Evolutionary conservation across 1,140 invertebrate genomes (phyloP), one percentile per base, ranked within the genome.

Genomic region (Wiebesia pumilae): DNA sequence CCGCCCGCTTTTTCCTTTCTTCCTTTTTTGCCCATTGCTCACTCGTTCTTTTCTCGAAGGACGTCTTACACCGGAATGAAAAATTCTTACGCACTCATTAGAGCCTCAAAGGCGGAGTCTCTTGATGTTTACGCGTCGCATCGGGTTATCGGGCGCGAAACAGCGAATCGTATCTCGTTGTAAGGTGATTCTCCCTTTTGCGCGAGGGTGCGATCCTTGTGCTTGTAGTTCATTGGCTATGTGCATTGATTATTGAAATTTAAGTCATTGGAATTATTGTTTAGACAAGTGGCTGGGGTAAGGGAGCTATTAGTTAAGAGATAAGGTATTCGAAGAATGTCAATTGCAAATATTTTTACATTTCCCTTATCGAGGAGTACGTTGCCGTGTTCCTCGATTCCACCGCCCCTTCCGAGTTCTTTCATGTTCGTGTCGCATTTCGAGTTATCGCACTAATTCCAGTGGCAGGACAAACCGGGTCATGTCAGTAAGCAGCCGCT

Each of bases 371-470:
- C n/a, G 2, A 21, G 35, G 1, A 10, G 27, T 14, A 4, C 27
- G n/a, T 78, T 14, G 75, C 21, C 27, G 71, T 9, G 21, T 10
- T 78, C 9, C 86, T 89, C 85, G 88, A 90, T 88, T 91, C 89
- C 81, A 88, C 65, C 87, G 62, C 54, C 84, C 89, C 88, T 91
- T 90, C 82, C 79, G 84, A 51, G 0, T 79, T 88, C 84, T 90
- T 91, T 90, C 90, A 90, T 88, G 88, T 88, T 89, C 83, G 82
- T 87, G 90, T 91, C 88, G 88, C 88, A 90, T 90, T 90, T 89
- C 87, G 90, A 92, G 89, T 93, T 93, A 92, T 93, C 51, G 51
- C 54, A 91, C 90, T 92, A 92, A 93, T 93, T 92, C 88, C 78
- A 81, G 47, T 85, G 83, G 30, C 35, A 62, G 51, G 30, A 3